Conservation (phyloP, 92 coral and sea anemone species). For the Virgularia gustaviana region DNA sequence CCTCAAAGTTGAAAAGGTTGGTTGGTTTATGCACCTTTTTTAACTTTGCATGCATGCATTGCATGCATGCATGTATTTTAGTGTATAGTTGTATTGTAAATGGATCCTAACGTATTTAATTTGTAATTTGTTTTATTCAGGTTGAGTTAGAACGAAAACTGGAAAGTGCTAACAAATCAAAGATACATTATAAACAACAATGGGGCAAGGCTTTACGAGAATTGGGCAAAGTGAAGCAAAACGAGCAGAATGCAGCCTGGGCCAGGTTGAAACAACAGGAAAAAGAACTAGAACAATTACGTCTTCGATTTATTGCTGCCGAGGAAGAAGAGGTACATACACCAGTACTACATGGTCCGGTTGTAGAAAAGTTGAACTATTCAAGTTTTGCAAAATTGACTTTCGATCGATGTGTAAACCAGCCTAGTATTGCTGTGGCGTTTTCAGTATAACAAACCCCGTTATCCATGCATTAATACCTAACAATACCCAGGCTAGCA, state of each 20-base stretch:
- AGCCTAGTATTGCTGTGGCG: no score
- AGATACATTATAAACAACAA: conserved; percentile 93
- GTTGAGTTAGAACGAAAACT: conserved; percentile 86
- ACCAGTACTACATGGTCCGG: no score
- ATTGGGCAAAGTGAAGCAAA: conserved; percentile 91
- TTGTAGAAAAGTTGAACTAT: no score
- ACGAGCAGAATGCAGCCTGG: conserved; percentile 84
- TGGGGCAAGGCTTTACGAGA: conserved; percentile 97
- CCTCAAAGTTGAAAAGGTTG: conserved; percentile 81
- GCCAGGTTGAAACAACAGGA: conserved; percentile 93
- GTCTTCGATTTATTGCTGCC: conserved; percentile 92
- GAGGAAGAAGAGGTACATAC: conserved; percentile 98
- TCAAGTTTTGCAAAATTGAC: no score
- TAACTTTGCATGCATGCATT: neutral
- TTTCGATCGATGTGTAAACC: no score
- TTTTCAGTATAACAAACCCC: no score
- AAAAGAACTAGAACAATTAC: conserved; percentile 89
- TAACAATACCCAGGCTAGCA: no score
- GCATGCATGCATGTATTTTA: neutral
- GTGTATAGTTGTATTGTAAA: neutral
- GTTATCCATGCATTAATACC: no score
- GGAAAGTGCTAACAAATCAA: conserved; percentile 86
- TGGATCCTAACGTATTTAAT: neutral
- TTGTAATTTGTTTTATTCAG: no score
- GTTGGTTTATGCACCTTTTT: no score